Conservation (phyloP, 2,797 vertebrate species). For the Characodon lateralis region DNA sequence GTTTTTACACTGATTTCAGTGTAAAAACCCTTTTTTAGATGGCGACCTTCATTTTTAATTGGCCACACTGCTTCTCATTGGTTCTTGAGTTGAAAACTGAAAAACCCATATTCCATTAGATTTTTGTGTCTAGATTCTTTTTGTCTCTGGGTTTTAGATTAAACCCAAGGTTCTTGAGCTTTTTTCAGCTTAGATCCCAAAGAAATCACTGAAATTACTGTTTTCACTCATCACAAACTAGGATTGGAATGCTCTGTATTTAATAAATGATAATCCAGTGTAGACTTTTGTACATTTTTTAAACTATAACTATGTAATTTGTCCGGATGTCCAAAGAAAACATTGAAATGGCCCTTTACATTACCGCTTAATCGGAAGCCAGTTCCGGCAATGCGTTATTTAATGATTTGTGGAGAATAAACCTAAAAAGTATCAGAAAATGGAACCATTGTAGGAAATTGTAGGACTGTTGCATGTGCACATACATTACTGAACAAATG, state of each 20-base stretch:
- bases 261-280: background rate
- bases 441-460: background rate
- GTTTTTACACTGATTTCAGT: background rate
- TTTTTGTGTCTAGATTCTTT: background rate
- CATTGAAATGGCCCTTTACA: background rate
- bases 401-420: background rate
- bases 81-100: no score
- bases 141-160: background rate
- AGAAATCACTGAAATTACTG: background rate
- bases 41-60: no score
- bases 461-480: background rate
- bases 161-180: background rate
- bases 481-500: constrained; percentile 1
- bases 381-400: background rate
- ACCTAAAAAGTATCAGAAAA: background rate
- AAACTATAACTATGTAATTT: background rate
- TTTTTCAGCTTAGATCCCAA: background rate
- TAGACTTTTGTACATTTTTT: background rate
- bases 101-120: no score
- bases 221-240: background rate
- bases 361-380: background rate
- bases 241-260: background rate
- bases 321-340: background rate
- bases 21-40: background rate
- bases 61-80: no score